Evolutionary conservation across 2,113 vertebrate genomes (phyloP), one percentile per base, ranked within the genome.

Genomic region (Leptodactylus fuscus): DNA sequence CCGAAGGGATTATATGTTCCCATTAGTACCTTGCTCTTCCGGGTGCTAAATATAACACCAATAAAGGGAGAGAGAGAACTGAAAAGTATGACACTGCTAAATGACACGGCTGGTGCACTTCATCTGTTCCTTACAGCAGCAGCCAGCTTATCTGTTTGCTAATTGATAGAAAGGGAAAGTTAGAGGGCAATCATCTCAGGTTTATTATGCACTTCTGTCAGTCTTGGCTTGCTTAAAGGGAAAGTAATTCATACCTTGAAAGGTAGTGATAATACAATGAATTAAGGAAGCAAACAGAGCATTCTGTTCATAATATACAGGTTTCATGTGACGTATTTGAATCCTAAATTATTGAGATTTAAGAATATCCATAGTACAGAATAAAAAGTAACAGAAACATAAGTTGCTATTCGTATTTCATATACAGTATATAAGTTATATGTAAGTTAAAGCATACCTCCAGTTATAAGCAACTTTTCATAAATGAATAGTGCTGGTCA

Each of bases 61-160:
- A 78, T 78, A 78, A 58, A 79, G n/a, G 1, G 13, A 44, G n/a
- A 41, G 51, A 41, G 77, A 60, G 53, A 60, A 41, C 20, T 7
- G 34, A 41, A 62, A 32, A 80, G 5, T 60, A 38, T 62, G 53
- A 58, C 76, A 38, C 32, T 3, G 48, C 75, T 77, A 77, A 36
- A 77, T 77, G 48, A 60, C 48, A 62, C 6, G 32, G n/a, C n/a
- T 20, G 46, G 46, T 44, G 77, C 34, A 62, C n/a, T 41, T 80
- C 53, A 27, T 80, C 53, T 80, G 77, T 44, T 27, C 77, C 22
- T 80, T 38, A 44, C 77, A 60, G 20, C 77, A 44, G 77, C 53
- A 80, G 77, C 36, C 62, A 36, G 53, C 77, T 80, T 60, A 80
- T 80, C 77, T 80, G 77, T 44, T 58, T 60, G 76, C 32, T 79